These are phyloP conservation scores for Mesoligia furuncula DNA, from an alignment of 2,888 invertebrate genomes.

Conservation along the genomic window DNA sequence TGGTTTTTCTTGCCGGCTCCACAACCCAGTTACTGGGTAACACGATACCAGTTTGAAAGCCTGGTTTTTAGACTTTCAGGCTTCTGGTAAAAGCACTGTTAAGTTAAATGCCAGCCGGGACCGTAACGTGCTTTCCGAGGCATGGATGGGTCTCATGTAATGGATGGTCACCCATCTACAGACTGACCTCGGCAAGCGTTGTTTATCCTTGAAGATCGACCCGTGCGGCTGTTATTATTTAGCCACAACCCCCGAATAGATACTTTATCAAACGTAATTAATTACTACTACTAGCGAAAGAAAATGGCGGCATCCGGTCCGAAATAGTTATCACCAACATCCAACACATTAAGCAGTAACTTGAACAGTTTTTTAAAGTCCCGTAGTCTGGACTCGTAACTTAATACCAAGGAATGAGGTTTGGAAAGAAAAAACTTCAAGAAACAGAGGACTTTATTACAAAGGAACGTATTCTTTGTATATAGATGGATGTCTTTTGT, in stretches of 20 bases:
- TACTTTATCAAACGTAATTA: not conserved
- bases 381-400: conserved; percentile 8
- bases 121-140: no score
- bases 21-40: no score
- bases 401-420: conserved; percentile 16
- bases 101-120: no score
- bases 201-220: not conserved
- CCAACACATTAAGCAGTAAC: conserved; percentile 8
- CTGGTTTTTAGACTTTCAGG: no score
- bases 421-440: conserved; percentile 22
- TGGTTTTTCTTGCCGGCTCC: no score
- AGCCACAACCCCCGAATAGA: not conserved
- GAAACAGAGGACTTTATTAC: conserved; percentile 18
- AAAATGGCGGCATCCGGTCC: not conserved
- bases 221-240: not conserved
- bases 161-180: no score
- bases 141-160: no score
- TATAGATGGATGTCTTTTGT: conserved; percentile 17
- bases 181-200: not conserved
- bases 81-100: no score
- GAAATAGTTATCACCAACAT: not conserved
- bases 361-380: conserved; percentile 11
- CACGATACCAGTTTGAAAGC: no score
- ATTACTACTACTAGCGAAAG: not conserved
- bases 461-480: conserved; percentile 21